Percentiles rank a stretch among this genome's conserved stretches.
These are phyloP conservation scores for Apus apus DNA, from an alignment of 2,113 vertebrate genomes.

Conservation along the genomic window DNA sequence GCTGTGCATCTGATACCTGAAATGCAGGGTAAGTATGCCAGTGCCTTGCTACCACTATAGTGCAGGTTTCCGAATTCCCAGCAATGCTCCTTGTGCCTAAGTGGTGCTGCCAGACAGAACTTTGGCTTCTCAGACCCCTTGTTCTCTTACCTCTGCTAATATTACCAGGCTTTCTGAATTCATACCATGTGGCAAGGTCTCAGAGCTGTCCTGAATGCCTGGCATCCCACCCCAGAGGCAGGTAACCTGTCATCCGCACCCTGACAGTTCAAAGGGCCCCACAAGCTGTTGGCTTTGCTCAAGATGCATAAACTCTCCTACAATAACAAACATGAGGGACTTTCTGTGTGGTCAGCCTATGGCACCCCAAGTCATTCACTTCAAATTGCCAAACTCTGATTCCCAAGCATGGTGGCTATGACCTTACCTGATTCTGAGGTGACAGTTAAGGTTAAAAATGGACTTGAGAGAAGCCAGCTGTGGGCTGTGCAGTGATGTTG, in stretches of 20 bases:
- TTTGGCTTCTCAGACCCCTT: not conserved
- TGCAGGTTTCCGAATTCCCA: not conserved
- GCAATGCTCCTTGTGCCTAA: not conserved
- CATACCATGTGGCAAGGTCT: rapidly evolving
- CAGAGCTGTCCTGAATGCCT: not conserved
- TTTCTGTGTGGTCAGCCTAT: not conserved
- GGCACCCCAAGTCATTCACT: not conserved
- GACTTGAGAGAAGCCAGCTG: not conserved
- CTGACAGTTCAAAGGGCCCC: not conserved
- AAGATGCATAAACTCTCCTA: not conserved
- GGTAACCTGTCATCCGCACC: too few relatives aligned
- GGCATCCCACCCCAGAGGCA: not conserved
- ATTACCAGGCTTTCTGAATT: not conserved
- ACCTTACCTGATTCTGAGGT: not conserved
- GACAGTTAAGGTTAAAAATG: not conserved
- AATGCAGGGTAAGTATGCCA: not conserved
- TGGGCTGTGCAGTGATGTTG: not conserved
- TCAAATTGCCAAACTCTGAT: rapidly evolving
- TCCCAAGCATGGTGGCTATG: not conserved
- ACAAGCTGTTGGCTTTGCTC: not conserved
- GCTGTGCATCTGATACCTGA: not conserved
- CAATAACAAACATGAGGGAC: not conserved
- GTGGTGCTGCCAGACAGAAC: not conserved
- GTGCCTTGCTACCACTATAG: not conserved
- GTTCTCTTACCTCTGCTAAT: not conserved